Percentiles rank a stretch among this genome's conserved stretches.
These are phyloP conservation scores for Sebastes matsubarae DNA, from an alignment of 2,797 vertebrate genomes.

Conservation along the genomic window DNA sequence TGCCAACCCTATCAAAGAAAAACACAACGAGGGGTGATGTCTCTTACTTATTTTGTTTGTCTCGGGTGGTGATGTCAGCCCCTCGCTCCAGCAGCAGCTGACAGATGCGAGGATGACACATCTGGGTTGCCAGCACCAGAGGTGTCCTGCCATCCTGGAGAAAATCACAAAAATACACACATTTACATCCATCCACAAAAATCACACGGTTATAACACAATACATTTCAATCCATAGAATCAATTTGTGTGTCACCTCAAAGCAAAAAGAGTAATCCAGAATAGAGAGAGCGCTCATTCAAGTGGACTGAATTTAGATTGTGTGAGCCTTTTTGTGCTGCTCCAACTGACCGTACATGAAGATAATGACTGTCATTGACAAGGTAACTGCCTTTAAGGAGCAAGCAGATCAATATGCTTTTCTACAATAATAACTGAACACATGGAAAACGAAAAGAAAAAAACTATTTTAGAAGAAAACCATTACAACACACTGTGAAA, in stretches of 20 bases:
- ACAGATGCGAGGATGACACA: constrained; percentile 93
- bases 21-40: not conserved
- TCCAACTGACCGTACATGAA: not conserved
- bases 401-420: not conserved
- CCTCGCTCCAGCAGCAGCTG: constrained; percentile 93
- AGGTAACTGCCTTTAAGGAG: not conserved
- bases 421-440: not conserved
- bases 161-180: constrained; percentile 9
- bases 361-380: not conserved
- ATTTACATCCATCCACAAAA: not conserved
- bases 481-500: constrained; percentile 15
- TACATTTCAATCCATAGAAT: not conserved
- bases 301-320: not conserved
- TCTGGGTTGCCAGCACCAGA: constrained; percentile 94
- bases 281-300: not conserved
- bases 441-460: not conserved
- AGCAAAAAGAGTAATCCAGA: not conserved
- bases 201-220: not conserved
- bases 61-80: constrained; percentile 88
- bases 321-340: not conserved
- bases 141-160: constrained; percentile 93
- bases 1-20: not conserved
- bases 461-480: not conserved
- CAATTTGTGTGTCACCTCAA: not conserved
- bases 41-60: constrained; percentile 94